Evolutionary conservation across 2,888 invertebrate genomes (phyloP), one percentile per base, ranked within the genome.

Genomic region (Himalopsyche japonica): DNA sequence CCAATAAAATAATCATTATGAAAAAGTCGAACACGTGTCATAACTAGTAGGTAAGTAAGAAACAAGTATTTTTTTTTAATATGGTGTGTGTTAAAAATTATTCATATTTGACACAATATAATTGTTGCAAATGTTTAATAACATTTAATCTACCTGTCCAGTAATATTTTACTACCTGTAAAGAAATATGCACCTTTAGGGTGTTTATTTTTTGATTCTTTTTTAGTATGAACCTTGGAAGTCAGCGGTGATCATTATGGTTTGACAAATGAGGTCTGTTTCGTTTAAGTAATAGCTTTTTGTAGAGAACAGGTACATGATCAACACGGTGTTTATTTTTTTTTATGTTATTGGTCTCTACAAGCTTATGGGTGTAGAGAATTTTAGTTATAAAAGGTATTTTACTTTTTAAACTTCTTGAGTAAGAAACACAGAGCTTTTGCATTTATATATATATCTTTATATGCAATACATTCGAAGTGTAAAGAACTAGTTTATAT

Each of bases 211-310:
- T 83, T 83, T 47, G 57, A 30, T 77, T 76, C 43, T 81, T 84
- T 86, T 86, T 86, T 83, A 79, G 76, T 81, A 81, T 81, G 79
- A 81, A 85, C 79, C 64, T 64, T 81, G 80, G 82, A 78, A 84
- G 84, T 83, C 87, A 86, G 87, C 86, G 86, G 87, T 86, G 80
- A 83, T 84, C 86, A 86, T 87, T 87, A 87, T 87, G 83, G 86
- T 84, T 84, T 87, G 87, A 87, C 87, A 87, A 87, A 87, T 87
- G 87, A 87, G 84, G 70, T 83, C 84, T 86, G 84, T 87, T 86
- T 86, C 85, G 79, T 86, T 84, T 86, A 84, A 85, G 83, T 87
- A 85, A 86, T 86, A 85, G 86, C 85, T 81, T 84, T 84, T 85
- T 86, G 83, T 86, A 70, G 76, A 30, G 79, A 79, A 79, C 84